Evolutionary conservation across 1,140 invertebrate genomes (phyloP), one percentile per base, ranked within the genome.

Genomic region (Drosophila ananassae): DNA sequence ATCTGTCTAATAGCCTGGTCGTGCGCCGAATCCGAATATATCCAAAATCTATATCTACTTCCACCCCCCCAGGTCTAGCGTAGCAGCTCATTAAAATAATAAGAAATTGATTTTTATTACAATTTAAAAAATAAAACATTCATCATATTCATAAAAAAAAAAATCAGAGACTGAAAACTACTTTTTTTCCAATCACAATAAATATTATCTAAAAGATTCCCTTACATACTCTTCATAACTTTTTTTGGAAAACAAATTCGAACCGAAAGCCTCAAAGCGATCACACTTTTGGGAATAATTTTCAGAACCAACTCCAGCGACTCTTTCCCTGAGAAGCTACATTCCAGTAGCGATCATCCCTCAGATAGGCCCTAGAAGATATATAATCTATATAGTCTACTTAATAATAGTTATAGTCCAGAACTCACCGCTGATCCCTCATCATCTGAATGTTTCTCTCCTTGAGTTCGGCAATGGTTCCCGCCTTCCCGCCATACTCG

Each of bases 401-500:
- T n/a, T 12, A 10, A 6, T n/a, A 48, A 4, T 24, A 0, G 8
- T 24, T 6, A 28, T 0, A 9, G 12, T 56, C 12, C 13, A 0
- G 0, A 6, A 12, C 71, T 64, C 50, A 89, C 72, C 89, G 72
- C 24, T 90, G 83, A 0, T 90, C 82, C 34, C 76, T 52, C 0
- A 93, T 44, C 12, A 77, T 79, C 46, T 83, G 58, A 2, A 94
- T 85, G 93, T 94, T 94, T 47, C 93, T 83, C 2, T 91, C 77
- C 79, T 95, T 95, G 13, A 95, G 92, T 60, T 93, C 92, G 4
- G 93, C 92, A 2, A 94, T 81, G 0, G 92, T 87, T 21, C 94
- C 94, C 0, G 93, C 93, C 39, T 93, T 93, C 0, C 95, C 95
- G 2, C 95, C 95, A 54, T 95, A 95, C 76, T 95, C 95, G 3